A percentile compares a stretch with the other conserved stretches of the same genome.
Evolutionary conservation across 2,888 invertebrate genomes (phyloP).

Genomic region (Lomographa bimaculata): DNA sequence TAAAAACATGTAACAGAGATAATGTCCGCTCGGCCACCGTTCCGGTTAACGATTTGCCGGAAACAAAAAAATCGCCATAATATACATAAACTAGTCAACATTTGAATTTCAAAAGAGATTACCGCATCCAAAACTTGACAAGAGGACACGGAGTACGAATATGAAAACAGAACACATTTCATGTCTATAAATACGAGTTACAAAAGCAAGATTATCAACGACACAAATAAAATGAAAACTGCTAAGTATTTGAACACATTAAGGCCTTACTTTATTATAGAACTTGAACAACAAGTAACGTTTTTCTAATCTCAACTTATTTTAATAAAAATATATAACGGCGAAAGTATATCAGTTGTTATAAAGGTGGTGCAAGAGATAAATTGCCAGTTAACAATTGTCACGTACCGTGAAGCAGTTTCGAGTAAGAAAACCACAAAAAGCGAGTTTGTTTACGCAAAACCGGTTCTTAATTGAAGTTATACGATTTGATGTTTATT

Average conservation of each 20-base stretch:
- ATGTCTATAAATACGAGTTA: slow-evolving; percentile 1
- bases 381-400: slow-evolving; percentile 41
- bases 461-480: slow-evolving; percentile 28
- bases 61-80: slow-evolving; percentile 41
- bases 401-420: slow-evolving; percentile 49
- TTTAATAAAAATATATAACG: slow-evolving; percentile 29
- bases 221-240: slow-evolving; percentile 3
- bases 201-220: neutral
- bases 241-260: too few relatives aligned
- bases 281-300: slow-evolving; percentile 5
- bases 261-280: too few relatives aligned
- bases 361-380: slow-evolving; percentile 35
- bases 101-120: slow-evolving; percentile 19
- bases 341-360: slow-evolving; percentile 43
- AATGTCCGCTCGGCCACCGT: slow-evolving; percentile 43
- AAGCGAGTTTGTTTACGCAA: slow-evolving; percentile 30
- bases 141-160: neutral
- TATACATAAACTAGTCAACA: slow-evolving; percentile 15
- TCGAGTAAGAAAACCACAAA: slow-evolving; percentile 37
- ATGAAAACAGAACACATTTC: neutral
- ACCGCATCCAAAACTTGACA: slow-evolving; percentile 8
- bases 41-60: slow-evolving; percentile 45
- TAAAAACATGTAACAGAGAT: slow-evolving; percentile 46
- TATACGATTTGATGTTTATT: slow-evolving; percentile 20
- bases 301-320: slow-evolving; percentile 9